These are phyloP conservation scores for Trimorus sp. DNA, from an alignment of 2,888 invertebrate genomes.

Conservation along the genomic window DNA sequence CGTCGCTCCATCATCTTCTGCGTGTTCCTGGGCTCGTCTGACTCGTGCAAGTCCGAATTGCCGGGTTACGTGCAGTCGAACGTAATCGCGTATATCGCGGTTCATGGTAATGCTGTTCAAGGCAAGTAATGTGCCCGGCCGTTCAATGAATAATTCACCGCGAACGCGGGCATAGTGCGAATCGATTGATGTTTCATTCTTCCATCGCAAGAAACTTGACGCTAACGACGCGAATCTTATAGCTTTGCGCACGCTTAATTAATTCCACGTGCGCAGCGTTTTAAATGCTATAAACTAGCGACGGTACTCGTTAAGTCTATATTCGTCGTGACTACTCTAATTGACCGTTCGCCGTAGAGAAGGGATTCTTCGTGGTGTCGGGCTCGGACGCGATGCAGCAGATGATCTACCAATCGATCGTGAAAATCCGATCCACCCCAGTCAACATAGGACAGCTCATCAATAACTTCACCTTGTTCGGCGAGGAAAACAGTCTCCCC, in stretches of 20 bases:
- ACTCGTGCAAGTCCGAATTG: constrained; percentile 72
- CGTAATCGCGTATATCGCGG: constrained; percentile 74
- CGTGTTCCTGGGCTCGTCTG: constrained; percentile 70
- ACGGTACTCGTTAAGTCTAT: too few relatives aligned
- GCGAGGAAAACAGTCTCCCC: constrained; percentile 61
- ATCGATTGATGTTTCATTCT: constrained; percentile 47
- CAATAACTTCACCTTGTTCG: constrained; percentile 51
- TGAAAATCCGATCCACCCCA: constrained; percentile 57
- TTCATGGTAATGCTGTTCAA: constrained; percentile 71
- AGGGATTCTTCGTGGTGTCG: constrained; percentile 71
- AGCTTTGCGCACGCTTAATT: neutral
- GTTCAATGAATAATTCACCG: neutral
- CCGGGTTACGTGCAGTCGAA: constrained; percentile 69
- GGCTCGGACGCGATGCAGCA: constrained; percentile 77
- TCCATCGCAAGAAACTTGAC: neutral
- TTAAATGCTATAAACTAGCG: too few relatives aligned
- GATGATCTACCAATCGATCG: constrained; percentile 71
- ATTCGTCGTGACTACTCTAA: too few relatives aligned
- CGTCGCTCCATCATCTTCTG: constrained; percentile 77
- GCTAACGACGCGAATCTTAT: neutral
- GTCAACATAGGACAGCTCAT: constrained; percentile 49
- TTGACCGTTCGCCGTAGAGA: constrained; percentile 62
- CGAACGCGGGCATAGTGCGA: constrained; percentile 15
- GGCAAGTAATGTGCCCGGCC: constrained; percentile 65
- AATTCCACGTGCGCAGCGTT: neutral